Evolutionary conservation across 2,797 vertebrate species (phyloP).

Genomic region (Sebastes melanostomus): DNA sequence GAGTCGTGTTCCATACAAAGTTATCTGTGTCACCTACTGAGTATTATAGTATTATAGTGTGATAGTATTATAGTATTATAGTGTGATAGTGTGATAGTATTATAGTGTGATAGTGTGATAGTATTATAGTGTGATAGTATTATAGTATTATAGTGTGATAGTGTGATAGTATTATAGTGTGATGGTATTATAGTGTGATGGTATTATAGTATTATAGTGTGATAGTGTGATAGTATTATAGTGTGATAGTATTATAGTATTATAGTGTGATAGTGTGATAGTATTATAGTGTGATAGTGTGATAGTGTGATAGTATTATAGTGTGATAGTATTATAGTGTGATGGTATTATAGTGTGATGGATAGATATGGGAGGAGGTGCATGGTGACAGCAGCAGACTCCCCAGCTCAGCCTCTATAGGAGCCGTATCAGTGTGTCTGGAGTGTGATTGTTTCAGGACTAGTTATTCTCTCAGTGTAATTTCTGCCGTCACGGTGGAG

Average conservation of each 20-base stretch:
- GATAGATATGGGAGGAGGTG: slow-evolving; percentile 54
- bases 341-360: slow-evolving; percentile 17
- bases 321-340: too few relatives aligned
- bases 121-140: too few relatives aligned
- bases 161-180: too few relatives aligned
- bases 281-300: fast-evolving
- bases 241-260: too few relatives aligned
- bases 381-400: slow-evolving; percentile 37
- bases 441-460: slow-evolving; percentile 62
- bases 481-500: slow-evolving; percentile 46
- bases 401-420: slow-evolving; percentile 34
- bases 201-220: too few relatives aligned
- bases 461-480: slow-evolving; percentile 54
- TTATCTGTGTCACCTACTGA: slow-evolving; percentile 38
- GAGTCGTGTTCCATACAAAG: slow-evolving; percentile 39
- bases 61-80: too few relatives aligned
- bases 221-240: too few relatives aligned
- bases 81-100: too few relatives aligned
- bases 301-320: fast-evolving
- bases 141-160: too few relatives aligned
- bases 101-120: too few relatives aligned
- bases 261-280: fast-evolving
- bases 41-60: too few relatives aligned
- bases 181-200: too few relatives aligned
- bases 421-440: slow-evolving; percentile 42